Percentiles rank a stretch among this genome's conserved stretches.
These are phyloP conservation scores for Boloria selene DNA, from an alignment of 2,888 invertebrate genomes.

Conservation along the genomic window DNA sequence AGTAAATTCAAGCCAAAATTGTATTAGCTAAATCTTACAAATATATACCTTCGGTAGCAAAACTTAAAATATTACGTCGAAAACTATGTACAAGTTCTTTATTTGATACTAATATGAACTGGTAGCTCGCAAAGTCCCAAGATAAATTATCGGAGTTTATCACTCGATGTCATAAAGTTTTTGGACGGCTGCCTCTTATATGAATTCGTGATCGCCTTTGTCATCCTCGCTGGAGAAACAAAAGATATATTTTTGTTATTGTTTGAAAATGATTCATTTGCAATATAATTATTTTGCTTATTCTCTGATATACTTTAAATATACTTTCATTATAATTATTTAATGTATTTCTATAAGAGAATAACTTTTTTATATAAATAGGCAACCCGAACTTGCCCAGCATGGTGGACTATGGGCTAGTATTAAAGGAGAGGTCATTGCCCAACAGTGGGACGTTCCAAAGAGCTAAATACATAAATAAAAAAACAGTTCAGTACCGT, in stretches of 20 bases:
- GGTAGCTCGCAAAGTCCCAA: conserved; percentile 35
- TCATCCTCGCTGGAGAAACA: conserved; percentile 10
- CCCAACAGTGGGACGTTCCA: no score
- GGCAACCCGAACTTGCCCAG: no score
- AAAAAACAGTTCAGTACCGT: no score
- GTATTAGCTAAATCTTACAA: not conserved
- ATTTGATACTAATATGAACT: conserved; percentile 26
- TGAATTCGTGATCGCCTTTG: conserved; percentile 59
- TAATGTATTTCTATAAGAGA: no score
- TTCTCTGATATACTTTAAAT: no score
- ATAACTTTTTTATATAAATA: no score
- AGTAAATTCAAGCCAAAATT: not conserved
- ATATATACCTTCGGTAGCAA: not conserved
- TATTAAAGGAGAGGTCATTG: no score
- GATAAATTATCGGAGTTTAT: conserved; percentile 51
- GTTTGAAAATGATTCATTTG: not conserved
- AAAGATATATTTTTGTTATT: not conserved
- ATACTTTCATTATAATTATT: not conserved
- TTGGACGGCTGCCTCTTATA: conserved; percentile 65
- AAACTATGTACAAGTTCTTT: conserved; percentile 19
- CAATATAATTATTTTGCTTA: not conserved
- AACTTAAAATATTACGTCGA: conserved; percentile 11
- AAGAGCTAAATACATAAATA: no score
- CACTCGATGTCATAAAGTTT: conserved; percentile 67
- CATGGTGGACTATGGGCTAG: no score